phyloP scores from a whole-genome alignment of 2,888 invertebrate species.

The Ptychoptera contaminata region DNA sequence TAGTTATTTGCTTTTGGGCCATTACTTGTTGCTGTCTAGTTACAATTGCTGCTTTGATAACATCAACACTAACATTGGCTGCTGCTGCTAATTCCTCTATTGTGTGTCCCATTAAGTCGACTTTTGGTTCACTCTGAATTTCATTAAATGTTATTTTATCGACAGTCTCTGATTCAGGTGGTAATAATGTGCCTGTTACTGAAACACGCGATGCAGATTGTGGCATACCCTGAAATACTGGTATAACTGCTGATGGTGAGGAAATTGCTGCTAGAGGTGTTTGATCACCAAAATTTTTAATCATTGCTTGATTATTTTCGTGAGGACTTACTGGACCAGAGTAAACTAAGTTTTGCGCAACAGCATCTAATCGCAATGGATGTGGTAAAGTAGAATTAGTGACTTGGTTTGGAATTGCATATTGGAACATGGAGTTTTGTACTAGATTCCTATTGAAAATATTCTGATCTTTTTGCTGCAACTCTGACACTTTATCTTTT shows the following conservation, averaged over 20 bases:
- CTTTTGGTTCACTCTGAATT: constrained; percentile 8
- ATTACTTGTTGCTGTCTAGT: constrained; percentile 52
- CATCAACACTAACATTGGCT: constrained; percentile 63
- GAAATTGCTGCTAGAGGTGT: constrained; percentile 17
- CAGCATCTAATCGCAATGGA: background rate
- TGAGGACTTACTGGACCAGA: background rate
- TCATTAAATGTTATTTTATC: background rate
- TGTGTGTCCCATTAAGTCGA: constrained; percentile 31
- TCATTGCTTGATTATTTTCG: background rate
- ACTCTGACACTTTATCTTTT: constrained; percentile 23
- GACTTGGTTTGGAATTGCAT: no score
- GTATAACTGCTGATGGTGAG: constrained; percentile 19
- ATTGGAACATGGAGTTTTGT: constrained; percentile 19
- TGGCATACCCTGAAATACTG: constrained; percentile 37
- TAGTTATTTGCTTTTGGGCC: constrained; percentile 35
- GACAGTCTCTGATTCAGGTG: constrained; percentile 13
- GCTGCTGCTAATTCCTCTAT: constrained; percentile 42
- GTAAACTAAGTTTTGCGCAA: background rate
- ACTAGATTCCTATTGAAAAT: constrained; percentile 29
- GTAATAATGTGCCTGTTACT: constrained; percentile 20
- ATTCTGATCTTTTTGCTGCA: constrained; percentile 18
- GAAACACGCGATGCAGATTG: constrained; percentile 41
- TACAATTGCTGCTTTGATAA: constrained; percentile 58
- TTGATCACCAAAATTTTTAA: background rate
- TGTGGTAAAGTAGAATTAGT: constrained; percentile 8